Conservation (phyloP, 2,888 invertebrate species). For the Leptinotarsa tumamoca region DNA sequence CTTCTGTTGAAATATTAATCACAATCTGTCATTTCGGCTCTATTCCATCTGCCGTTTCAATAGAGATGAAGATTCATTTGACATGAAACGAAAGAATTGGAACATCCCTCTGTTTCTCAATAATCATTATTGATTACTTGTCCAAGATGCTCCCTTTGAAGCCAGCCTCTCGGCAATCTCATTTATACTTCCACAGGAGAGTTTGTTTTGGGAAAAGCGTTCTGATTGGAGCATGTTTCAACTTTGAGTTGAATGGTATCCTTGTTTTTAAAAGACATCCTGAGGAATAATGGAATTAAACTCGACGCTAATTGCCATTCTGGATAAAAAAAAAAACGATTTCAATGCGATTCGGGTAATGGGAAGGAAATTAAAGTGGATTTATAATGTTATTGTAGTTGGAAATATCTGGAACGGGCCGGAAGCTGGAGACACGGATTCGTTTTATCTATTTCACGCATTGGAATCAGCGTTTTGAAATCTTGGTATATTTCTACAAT, state of each 20-base stretch:
- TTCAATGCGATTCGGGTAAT: background rate
- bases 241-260: constrained; percentile 5
- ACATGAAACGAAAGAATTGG: background rate
- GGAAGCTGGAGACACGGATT: background rate
- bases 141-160: background rate
- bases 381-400: background rate
- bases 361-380: background rate
- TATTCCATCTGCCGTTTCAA: no score
- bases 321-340: background rate
- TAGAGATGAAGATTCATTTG: background rate
- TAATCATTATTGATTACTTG: constrained; percentile 5
- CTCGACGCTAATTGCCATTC: background rate
- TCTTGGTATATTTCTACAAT: no score
- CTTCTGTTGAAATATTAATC: no score
- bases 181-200: background rate
- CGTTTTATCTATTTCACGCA: no score
- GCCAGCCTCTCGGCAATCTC: background rate
- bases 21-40: no score
- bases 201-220: background rate
- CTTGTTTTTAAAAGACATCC: constrained; percentile 6
- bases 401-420: background rate
- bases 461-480: no score
- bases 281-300: constrained; percentile 5
- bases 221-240: background rate
- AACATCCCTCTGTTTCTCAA: constrained; percentile 6